A percentile compares a stretch with the other conserved stretches of the same genome.
These are phyloP conservation scores for Acanthoscelides obtectus DNA, from an alignment of 2,888 invertebrate species.

Conservation along the genomic window DNA sequence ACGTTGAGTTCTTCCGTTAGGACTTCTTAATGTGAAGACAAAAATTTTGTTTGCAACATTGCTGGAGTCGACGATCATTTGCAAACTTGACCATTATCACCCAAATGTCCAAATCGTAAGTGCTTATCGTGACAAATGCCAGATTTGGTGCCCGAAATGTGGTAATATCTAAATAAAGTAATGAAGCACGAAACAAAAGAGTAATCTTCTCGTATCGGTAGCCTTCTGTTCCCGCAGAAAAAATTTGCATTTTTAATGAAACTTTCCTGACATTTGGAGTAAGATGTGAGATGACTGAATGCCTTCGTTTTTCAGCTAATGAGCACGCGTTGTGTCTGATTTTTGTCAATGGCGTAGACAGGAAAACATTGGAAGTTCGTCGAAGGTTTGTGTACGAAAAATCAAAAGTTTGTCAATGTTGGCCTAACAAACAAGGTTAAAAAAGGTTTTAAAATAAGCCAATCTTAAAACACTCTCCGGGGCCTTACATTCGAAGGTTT, in stretches of 20 bases:
- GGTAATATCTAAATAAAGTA: neutral
- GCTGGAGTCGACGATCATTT: neutral
- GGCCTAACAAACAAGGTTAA: too few species aligned
- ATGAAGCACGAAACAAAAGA: neutral
- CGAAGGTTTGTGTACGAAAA: too few species aligned
- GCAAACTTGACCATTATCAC: neutral
- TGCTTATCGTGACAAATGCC: neutral
- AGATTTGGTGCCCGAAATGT: neutral
- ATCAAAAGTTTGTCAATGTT: too few species aligned
- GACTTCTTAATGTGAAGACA: too few species aligned
- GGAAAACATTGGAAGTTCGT: too few species aligned
- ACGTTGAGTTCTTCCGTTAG: too few species aligned
- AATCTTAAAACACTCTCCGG: too few species aligned
- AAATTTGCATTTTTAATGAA: conserved; percentile 9
- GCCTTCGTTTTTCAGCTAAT: neutral
- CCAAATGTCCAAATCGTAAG: neutral
- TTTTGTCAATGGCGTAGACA: neutral
- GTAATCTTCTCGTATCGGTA: neutral
- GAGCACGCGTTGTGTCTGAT: neutral
- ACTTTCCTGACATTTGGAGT: neutral
- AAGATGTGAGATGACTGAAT: neutral
- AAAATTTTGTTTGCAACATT: neutral
- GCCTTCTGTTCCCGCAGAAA: conserved; percentile 7
- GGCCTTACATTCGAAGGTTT: too few species aligned
- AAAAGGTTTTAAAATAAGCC: too few species aligned